Evolutionary conservation across 2,888 invertebrate species (phyloP), one percentile per base, ranked within the genome.

Genomic region (Cybosia mesomella): DNA sequence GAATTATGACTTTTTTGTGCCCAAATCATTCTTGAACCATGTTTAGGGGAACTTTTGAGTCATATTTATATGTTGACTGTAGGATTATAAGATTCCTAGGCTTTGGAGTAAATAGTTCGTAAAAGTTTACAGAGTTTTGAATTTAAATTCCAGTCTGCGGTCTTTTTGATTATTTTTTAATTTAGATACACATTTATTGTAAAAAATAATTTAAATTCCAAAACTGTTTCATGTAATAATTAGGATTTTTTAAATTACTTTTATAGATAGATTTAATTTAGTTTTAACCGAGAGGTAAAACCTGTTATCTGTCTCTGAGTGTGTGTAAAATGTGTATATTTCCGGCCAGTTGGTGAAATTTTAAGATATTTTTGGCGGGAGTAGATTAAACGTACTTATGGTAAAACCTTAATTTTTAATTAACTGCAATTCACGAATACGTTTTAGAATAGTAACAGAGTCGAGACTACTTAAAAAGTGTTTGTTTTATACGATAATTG

Each of bases 1-100:
- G 91, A 89, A 91, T 92, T 92, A 91, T 87, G 91, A 88, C 85
- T 91, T 91, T 89, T 88, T 87, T 87, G 80, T 84, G 77, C 83
- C 80, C 78, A 78, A 88, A 88, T 88, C 84, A 85, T 84, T 86
- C 83, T 82, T 85, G 81, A 87, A 83, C 83, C 79, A 58, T 68
- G 60, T 75, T 80, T 68, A 73, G 71, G 77, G 76, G 69, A 75
- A 75, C 68, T 81, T 81, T 77, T 72, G 59, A 82, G 77, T 62
- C 66, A 68, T 72, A 80, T 71, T 80, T 75, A 69, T 66, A 76
- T 76, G 81, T 85, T 78, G 77, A 76, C 77, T 71, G 73, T 66
- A 32, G 62, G 72, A 79, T 79, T 79, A 70, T 21, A 77, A 66
- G 49, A 43, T 62, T 22, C 13, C 22, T 22, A 22, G 7, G n/a